Evolutionary conservation across 2,113 vertebrate species (phyloP).

Genomic region (Corythaixoides concolor): DNA sequence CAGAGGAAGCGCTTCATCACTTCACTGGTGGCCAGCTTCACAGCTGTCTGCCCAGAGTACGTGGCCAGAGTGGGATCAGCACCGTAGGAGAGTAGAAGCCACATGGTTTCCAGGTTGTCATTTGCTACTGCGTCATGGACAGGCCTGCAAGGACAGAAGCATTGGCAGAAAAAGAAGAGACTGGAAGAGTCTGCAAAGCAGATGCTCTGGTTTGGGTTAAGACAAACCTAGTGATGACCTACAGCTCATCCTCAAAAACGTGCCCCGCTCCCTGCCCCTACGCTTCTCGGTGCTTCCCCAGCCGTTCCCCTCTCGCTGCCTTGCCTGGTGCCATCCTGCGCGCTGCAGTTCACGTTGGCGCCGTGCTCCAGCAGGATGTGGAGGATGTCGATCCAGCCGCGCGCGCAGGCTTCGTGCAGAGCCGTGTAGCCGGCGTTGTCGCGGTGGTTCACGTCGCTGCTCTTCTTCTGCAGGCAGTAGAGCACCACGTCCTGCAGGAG

Average conservation of each 20-base stretch:
- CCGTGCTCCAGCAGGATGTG: slow-evolving; percentile 91
- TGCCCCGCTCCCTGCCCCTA: rapidly evolving
- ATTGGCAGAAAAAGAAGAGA: neutral
- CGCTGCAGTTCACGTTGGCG: slow-evolving; percentile 97
- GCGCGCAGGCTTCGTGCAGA: slow-evolving; percentile 92
- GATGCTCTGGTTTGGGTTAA: neutral
- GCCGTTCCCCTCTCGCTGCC: neutral
- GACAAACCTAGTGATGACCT: neutral
- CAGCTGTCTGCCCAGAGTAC: slow-evolving; percentile 94
- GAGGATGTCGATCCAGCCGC: slow-evolving; percentile 93
- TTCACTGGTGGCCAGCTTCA: slow-evolving; percentile 91
- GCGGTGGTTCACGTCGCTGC: slow-evolving; percentile 92
- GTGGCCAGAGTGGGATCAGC: slow-evolving; percentile 96
- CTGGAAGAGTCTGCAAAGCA: rapidly evolving
- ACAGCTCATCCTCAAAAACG: neutral
- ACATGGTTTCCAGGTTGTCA: slow-evolving; percentile 94
- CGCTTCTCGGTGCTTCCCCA: rapidly evolving
- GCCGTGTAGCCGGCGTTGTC: slow-evolving; percentile 97
- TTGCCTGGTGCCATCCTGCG: slow-evolving; percentile 95
- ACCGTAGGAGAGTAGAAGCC: slow-evolving; percentile 94
- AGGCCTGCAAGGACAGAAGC: slow-evolving; percentile 75
- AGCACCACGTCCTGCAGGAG: slow-evolving; percentile 88
- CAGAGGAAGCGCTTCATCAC: slow-evolving; percentile 92
- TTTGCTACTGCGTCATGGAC: slow-evolving; percentile 96
- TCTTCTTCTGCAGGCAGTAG: slow-evolving; percentile 95